Evolutionary conservation across 2,797 vertebrate species (phyloP), one percentile per base, ranked within the genome.

Genomic region (Cuculus canorus): DNA sequence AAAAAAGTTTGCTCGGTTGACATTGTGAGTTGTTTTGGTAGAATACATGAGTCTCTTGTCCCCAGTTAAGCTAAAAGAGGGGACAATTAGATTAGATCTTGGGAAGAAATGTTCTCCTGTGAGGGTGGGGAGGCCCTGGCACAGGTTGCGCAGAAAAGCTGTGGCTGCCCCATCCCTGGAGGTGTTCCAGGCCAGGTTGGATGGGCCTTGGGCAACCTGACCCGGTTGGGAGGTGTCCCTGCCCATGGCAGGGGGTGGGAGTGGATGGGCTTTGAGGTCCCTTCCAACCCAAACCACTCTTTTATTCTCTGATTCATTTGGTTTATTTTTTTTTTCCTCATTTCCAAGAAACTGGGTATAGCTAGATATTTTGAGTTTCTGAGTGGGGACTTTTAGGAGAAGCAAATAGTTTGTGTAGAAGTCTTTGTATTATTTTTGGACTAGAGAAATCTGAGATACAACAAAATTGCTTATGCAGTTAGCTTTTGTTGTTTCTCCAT

Each of bases 361-460:
- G 39, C 22, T 43, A 69, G 39, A 47, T 3, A 14, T 27, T 63
- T 76, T 82, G 16, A 61, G 12, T 72, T 94, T 88, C 54, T 69
- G 72, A 61, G 56, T 30, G 65, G 45, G 73, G 64, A 64, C 56
- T n/a, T 57, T 15, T 43, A 73, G 81, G 33, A 61, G 50, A 71
- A 85, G 47, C 15, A 64, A 47, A 41, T 5, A 39, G 56, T 65
- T 90, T 91, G 17, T 43, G 30, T 70, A 69, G 72, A 66, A 54
- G 18, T 43, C 15, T n/a, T 28, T n/a, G 43, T 94, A 47, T 95
- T 97, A 61, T 82, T 94, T 96, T 96, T 95, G 86, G 90, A 75
- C 28, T 35, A 39, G 48, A 81, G 72, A 76, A 82, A 72, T 59
- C 75, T 93, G 66, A 53, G 33, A 33, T 65, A 53, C 3, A 60